phyloP scores from a whole-genome alignment of 2,113 vertebrate species.

The Channa maculata region DNA sequence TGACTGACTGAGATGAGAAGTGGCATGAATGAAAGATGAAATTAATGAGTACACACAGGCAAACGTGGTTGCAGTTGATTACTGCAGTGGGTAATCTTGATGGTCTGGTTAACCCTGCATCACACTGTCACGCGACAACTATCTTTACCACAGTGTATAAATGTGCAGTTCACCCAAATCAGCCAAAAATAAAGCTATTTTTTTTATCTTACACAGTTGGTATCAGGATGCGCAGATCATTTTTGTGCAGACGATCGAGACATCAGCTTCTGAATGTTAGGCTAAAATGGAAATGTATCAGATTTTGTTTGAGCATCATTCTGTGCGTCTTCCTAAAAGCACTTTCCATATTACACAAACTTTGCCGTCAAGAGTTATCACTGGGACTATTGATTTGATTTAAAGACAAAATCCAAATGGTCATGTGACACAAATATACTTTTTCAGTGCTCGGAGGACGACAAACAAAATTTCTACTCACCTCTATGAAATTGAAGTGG shows the following conservation, averaged over 20 bases:
- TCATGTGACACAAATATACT: background rate
- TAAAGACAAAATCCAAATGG: background rate
- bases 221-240: background rate
- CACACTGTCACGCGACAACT: conserved; percentile 26
- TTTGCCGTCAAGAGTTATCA: conserved; percentile 14
- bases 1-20: conserved; percentile 44
- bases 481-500: background rate
- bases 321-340: background rate
- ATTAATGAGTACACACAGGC: conserved; percentile 51
- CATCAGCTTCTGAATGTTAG: background rate
- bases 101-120: conserved; percentile 52
- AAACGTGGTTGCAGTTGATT: conserved; percentile 45
- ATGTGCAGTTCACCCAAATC: conserved; percentile 5
- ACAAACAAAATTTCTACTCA: background rate
- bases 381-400: conserved; percentile 4
- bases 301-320: background rate
- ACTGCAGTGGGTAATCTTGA: conserved; percentile 36
- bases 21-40: conserved; percentile 50
- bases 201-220: background rate
- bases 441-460: background rate
- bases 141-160: conserved; percentile 16
- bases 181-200: background rate
- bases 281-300: background rate
- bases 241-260: background rate
- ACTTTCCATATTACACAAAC: conserved; percentile 16